A percentile compares a stretch with the other conserved stretches of the same genome.
phyloP scores from a whole-genome alignment of 2,113 vertebrate species.

The Chunga burmeisteri region DNA sequence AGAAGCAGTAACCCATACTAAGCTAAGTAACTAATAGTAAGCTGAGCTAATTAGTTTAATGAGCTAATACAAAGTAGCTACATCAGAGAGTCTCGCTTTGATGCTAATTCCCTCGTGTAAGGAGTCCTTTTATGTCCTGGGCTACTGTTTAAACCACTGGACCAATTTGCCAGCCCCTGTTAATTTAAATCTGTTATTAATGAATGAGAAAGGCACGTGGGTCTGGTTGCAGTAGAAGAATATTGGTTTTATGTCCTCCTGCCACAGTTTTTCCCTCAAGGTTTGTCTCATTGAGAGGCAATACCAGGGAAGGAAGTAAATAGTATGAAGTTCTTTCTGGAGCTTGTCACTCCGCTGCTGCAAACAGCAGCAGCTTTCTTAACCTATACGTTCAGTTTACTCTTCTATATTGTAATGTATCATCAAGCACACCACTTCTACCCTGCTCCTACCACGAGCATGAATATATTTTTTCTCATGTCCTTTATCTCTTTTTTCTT shows the following conservation, averaged over 20 bases:
- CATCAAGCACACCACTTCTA: rapidly evolving
- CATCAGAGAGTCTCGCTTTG: slow-evolving; percentile 23
- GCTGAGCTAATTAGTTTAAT: slow-evolving; percentile 43
- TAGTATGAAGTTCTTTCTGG: not conserved
- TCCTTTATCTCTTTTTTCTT: not conserved
- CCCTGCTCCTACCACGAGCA: not conserved
- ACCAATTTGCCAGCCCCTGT: slow-evolving; percentile 2
- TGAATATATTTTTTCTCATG: not conserved
- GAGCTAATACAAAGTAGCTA: slow-evolving; percentile 23
- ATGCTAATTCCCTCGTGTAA: slow-evolving; percentile 41
- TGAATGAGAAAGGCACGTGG: not conserved
- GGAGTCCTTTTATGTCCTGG: slow-evolving; percentile 24
- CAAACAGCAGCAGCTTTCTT: not conserved
- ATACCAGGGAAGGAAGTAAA: not conserved
- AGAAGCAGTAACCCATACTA: not conserved
- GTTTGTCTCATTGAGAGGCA: not conserved
- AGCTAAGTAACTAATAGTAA: not conserved
- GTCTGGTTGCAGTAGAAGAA: not conserved
- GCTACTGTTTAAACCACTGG: slow-evolving; percentile 17
- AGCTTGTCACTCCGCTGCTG: not conserved
- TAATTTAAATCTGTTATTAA: slow-evolving; percentile 14
- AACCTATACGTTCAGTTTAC: not conserved
- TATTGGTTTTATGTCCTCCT: not conserved
- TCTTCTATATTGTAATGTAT: not conserved
- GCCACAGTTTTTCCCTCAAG: not conserved